Conservation (phyloP, 2,888 invertebrate species). For the Barypeithes pellucidus region DNA sequence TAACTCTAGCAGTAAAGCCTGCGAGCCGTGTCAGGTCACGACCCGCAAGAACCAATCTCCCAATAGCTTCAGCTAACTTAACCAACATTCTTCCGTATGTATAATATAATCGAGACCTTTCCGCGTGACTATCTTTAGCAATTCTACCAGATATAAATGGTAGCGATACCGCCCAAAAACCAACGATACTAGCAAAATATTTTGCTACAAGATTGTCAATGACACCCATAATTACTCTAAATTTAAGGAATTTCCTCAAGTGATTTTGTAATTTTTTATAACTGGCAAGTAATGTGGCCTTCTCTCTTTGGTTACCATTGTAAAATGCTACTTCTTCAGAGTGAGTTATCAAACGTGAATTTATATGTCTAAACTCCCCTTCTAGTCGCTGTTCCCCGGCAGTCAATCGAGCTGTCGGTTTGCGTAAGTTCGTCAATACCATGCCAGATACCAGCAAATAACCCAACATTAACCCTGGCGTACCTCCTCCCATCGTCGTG, state of each 20-base stretch:
- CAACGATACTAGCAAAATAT: constrained; percentile 96
- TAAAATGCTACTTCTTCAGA: constrained; percentile 94
- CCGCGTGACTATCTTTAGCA: constrained; percentile 75
- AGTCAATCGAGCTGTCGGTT: constrained; percentile 90
- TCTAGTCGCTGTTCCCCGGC: constrained; percentile 96
- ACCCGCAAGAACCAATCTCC: constrained; percentile 94
- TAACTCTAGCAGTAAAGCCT: constrained; percentile 95
- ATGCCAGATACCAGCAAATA: constrained; percentile 92
- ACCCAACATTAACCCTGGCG: constrained; percentile 89
- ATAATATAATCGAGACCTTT: constrained; percentile 88
- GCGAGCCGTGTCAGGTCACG: constrained; percentile 95
- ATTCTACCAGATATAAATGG: constrained; percentile 91
- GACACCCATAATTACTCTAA: constrained; percentile 93
- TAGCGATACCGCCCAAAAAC: constrained; percentile 94
- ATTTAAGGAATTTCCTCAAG: constrained; percentile 89
- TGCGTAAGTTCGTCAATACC: constrained; percentile 88
- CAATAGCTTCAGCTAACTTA: constrained; percentile 97
- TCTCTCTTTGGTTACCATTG: constrained; percentile 90
- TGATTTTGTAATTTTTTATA: constrained; percentile 92
- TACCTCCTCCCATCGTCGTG: constrained; percentile 88
- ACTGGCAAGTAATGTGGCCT: constrained; percentile 88
- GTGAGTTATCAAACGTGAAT: constrained; percentile 95
- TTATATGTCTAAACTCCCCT: constrained; percentile 97
- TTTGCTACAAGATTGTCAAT: constrained; percentile 97
- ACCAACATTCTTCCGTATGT: constrained; percentile 97